Conservation (phyloP, 2,888 invertebrate genomes). For the Hydriomena furcata region DNA sequence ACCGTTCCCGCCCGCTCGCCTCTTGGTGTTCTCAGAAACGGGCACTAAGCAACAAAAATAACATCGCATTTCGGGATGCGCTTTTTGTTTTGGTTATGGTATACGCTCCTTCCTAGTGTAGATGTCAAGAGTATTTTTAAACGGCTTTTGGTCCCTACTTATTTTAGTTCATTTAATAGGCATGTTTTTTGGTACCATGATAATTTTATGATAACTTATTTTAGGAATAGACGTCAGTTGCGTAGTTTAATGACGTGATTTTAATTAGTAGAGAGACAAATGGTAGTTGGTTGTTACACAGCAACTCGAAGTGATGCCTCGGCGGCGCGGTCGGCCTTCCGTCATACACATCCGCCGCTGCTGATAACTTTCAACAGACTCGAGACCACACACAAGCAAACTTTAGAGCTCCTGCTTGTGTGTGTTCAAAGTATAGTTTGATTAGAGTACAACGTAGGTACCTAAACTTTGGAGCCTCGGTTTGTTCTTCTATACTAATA, state of each 20-base stretch:
- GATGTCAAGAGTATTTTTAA: slow-evolving; percentile 11
- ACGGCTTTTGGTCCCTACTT: not conserved
- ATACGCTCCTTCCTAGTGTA: slow-evolving; percentile 46
- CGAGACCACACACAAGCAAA: slow-evolving; percentile 10
- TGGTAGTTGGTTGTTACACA: too few relatives aligned
- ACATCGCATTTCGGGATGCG: slow-evolving; percentile 74
- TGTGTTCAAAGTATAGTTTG: too few relatives aligned
- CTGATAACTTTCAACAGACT: slow-evolving; percentile 59
- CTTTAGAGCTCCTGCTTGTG: too few relatives aligned
- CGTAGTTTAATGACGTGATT: not conserved
- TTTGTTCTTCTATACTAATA: too few relatives aligned
- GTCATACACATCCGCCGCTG: slow-evolving; percentile 68
- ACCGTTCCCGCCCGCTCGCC: slow-evolving; percentile 76
- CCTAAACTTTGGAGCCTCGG: too few relatives aligned
- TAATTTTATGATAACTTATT: not conserved
- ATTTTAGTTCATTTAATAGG: slow-evolving; percentile 1
- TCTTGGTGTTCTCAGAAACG: slow-evolving; percentile 75
- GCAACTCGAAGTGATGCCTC: slow-evolving; percentile 6
- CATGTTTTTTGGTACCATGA: not conserved
- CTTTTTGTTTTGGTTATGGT: slow-evolving; percentile 73
- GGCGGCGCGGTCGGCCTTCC: slow-evolving; percentile 53
- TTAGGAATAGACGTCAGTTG: not conserved
- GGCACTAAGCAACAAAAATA: slow-evolving; percentile 79
- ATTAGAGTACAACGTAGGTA: too few relatives aligned
- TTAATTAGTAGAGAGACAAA: too few relatives aligned